Evolutionary conservation across 2,888 invertebrate species (phyloP).

Genomic region (Cantharis rufa): DNA sequence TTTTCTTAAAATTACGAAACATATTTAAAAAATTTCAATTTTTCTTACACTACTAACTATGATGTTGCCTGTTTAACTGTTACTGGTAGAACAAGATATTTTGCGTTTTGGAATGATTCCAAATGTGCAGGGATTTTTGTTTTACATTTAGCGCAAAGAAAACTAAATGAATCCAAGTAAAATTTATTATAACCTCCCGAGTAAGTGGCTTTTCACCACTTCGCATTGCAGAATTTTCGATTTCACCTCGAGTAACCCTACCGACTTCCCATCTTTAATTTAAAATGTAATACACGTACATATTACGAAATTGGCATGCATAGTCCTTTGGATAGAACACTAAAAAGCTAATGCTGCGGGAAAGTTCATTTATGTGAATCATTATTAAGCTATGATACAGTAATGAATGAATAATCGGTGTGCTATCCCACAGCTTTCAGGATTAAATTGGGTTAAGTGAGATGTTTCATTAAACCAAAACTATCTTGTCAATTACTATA

Average conservation of each 20-base stretch:
- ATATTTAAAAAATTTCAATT: no score
- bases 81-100: background rate
- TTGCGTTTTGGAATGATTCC: background rate
- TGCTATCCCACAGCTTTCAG: background rate
- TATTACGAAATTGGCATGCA: background rate
- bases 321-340: background rate
- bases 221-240: slow-evolving; percentile 2
- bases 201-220: background rate
- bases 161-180: background rate
- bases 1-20: no score
- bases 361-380: background rate
- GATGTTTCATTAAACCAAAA: background rate
- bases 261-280: background rate
- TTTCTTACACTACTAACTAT: background rate
- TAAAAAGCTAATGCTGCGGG: background rate
- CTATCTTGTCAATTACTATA: background rate
- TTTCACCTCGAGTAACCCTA: slow-evolving; percentile 2
- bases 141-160: background rate
- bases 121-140: background rate
- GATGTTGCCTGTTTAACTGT: background rate
- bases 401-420: background rate
- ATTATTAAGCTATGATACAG: background rate
- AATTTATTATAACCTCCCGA: background rate
- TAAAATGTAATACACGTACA: background rate
- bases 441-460: background rate